Evolutionary conservation across 64 coral and sea anemone genomes (phyloP), one percentile per base, ranked within the genome.

Genomic region (Montipora cactus): DNA sequence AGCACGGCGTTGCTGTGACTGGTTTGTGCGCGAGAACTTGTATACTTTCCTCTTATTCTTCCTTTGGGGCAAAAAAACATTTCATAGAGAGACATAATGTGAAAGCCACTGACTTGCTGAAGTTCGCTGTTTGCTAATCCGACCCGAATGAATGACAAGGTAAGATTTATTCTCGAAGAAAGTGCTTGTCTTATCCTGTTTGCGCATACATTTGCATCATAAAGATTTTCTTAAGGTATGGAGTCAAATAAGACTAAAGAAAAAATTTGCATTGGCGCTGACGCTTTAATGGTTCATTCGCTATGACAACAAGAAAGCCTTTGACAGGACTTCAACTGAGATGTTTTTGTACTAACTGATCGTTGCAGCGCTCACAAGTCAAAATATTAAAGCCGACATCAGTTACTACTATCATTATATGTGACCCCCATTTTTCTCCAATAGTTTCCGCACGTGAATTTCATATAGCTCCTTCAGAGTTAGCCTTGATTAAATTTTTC

Each of bases 141-240:
- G 11, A 7, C 8, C 0, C 5, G 50, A 67, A 67, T 45, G 46
- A 71, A 49, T 1, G 67, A 9, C 18, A 71, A 49, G 48, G 37
- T 2, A n/a, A 9, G n/a, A 86, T 86, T 86, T 86, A 59, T 51
- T 68, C 46, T 10, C 4, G 62, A 46, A 83, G 67, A n/a, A 46
- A 12, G 10, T 83, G 25, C 37, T 66, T 71, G 64, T 71, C 66
- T 71, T 50, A 47, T 7, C 45, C 21, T 71, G 18, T 22, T 71
- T 86, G 44, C 71, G 67, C 10, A 0, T 25, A 13, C 57, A 71
- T 86, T 86, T 49, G 82, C 82, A 86, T 86, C 8, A 86, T 49
- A 86, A 78, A 86, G 16, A 37, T 14, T 9, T 21, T 47, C 10
- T 62, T 5, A 15, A 46, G 59, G 47, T 66, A 8, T 12, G 18